Evolutionary conservation across 2,797 vertebrate genomes (phyloP).

Genomic region (Mus spretus): DNA sequence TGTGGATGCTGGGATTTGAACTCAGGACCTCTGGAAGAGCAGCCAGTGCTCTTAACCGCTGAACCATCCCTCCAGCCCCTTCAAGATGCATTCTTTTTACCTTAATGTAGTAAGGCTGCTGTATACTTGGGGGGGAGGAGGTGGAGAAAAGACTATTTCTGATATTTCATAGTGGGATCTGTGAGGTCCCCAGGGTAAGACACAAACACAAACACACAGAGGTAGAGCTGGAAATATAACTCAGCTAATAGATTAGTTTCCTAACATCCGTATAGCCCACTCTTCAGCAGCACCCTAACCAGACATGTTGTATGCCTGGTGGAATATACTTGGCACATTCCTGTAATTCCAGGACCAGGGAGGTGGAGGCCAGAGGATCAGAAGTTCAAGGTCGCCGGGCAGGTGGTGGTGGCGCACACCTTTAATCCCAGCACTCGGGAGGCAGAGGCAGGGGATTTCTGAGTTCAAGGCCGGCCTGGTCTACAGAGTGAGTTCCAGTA

Average conservation of each 20-base stretch:
- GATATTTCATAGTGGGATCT: slow-evolving; percentile 2
- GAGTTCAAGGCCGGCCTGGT: no score
- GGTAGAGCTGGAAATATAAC: not conserved
- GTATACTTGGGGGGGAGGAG: not conserved
- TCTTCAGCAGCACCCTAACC: not conserved
- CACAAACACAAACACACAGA: not conserved
- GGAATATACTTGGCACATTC: not conserved
- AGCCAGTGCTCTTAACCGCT: no score
- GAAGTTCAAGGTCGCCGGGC: not conserved
- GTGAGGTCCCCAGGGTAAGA: not conserved
- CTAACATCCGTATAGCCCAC: not conserved
- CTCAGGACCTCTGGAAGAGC: no score
- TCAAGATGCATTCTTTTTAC: not conserved
- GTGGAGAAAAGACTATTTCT: not conserved
- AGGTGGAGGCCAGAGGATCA: not conserved
- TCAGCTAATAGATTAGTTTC: not conserved
- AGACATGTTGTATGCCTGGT: not conserved
- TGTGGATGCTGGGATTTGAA: no score
- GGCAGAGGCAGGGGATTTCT: no score
- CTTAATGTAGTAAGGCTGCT: slow-evolving; percentile 48
- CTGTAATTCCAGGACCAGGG: not conserved
- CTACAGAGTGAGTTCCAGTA: no score
- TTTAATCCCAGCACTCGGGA: no score
- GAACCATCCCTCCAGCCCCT: no score
- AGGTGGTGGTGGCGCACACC: no score